Evolutionary conservation across 37 sponge, comb jelly and placozoan genomes (phyloP), one percentile per base, ranked within the genome.

Genomic region (Oopsacas minuta): DNA sequence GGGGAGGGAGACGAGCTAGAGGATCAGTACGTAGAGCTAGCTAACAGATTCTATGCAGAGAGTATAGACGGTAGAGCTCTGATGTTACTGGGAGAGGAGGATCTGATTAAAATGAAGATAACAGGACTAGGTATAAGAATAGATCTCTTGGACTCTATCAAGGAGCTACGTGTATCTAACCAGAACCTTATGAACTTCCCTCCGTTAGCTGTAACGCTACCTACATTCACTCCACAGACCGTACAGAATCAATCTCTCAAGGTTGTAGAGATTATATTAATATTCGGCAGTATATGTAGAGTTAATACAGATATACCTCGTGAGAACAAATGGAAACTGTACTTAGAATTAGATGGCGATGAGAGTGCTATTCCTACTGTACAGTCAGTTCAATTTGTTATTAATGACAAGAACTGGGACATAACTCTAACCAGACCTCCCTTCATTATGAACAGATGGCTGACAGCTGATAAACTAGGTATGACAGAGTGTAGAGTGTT

Each of bases 101-200:
- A 91, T 52, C 84, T 94, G 36, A 61, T 89, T n/a, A 88, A 91
- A 81, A 88, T 94, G 39, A 91, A 91, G 0, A 82, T 94, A 28
- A 85, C 90, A 49, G 88, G 88, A 1, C 87, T 91, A 22, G 94
- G 94, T 3, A 89, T 89, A 38, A 83, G 92, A 34, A 90, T 83
- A 75, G 92, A 94, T 37, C 52, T 94, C n/a, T 32, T 91, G 89
- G 94, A 61, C 75, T 10, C 75, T 12, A 61, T 61, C 7, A 61
- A 61, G 75, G 75, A 61, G 75, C 75, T 61, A 3, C 75, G 75
- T 32, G 75, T 25, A 3, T 61, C 75, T 34, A 61, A 61, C 75
- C 75, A 61, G 75, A 61, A n/a, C 30, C 7, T 61, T 25, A 61
- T 61, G 75, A 61, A 61, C 30, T 61, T 61, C 75, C 75, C 75